A percentile compares a stretch with the other conserved stretches of the same genome.
Evolutionary conservation across 2,888 invertebrate species (phyloP).

Genomic region (Heliconius charithonia): DNA sequence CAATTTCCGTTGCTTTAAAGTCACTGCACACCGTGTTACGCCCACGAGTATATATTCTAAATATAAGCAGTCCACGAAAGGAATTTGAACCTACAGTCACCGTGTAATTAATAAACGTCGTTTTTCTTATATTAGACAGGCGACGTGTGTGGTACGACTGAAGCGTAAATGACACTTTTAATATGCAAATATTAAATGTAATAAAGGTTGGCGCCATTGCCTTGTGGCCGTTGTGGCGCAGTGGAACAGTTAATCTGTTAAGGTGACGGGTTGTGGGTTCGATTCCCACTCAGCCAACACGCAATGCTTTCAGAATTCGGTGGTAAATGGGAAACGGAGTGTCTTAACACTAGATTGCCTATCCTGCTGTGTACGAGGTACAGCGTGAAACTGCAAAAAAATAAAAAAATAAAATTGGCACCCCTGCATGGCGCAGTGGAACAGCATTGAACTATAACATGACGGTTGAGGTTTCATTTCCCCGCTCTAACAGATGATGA

Average conservation of each 20-base stretch:
- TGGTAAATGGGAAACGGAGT: too few relatives aligned
- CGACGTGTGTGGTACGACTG: not conserved
- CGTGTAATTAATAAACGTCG: not conserved
- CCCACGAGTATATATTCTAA: not conserved
- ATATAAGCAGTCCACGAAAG: constrained; percentile 11
- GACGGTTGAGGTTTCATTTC: too few relatives aligned
- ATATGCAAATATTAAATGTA: constrained; percentile 23
- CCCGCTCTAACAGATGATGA: too few relatives aligned
- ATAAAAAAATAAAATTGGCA: too few relatives aligned
- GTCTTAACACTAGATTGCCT: too few relatives aligned
- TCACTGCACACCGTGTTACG: not conserved
- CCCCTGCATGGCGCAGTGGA: too few relatives aligned
- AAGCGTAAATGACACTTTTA: not conserved
- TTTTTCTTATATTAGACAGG: constrained; percentile 17
- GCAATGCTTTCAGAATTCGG: too few relatives aligned
- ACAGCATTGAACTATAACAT: too few relatives aligned
- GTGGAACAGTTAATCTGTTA: not conserved
- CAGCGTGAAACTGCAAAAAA: too few relatives aligned
- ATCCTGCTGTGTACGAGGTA: too few relatives aligned
- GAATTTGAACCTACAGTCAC: constrained; percentile 8
- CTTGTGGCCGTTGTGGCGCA: not conserved
- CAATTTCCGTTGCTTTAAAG: not conserved
- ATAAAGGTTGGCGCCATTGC: constrained; percentile 22
- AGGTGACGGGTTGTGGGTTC: not conserved
- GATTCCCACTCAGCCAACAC: too few relatives aligned